Evolutionary conservation across 2,888 invertebrate genomes (phyloP).

Genomic region (Temnothorax rugatulus): DNA sequence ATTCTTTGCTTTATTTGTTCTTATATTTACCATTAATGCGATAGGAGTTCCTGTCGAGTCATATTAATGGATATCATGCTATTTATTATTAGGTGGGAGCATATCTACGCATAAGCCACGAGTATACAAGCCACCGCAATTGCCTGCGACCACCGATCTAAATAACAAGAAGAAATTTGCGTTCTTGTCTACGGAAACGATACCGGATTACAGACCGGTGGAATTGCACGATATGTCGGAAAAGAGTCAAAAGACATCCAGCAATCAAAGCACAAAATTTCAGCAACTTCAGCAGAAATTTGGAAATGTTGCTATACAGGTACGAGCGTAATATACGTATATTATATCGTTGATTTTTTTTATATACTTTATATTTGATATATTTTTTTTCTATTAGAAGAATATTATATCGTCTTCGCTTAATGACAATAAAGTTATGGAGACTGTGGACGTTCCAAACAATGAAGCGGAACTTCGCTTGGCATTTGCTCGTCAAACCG

Average conservation of each 20-base stretch:
- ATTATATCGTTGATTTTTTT: neutral
- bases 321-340: conserved; percentile 62
- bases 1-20: neutral
- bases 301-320: conserved; percentile 88
- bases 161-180: conserved; percentile 95
- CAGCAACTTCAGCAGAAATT: conserved; percentile 93
- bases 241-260: conserved; percentile 92
- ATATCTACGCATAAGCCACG: conserved; percentile 92
- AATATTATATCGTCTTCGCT: conserved; percentile 79
- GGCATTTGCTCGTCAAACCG: conserved; percentile 92
- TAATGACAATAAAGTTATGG: conserved; percentile 82
- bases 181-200: conserved; percentile 94
- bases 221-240: conserved; percentile 89
- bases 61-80: conserved; percentile 18
- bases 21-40: neutral
- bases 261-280: conserved; percentile 93
- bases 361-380: neutral
- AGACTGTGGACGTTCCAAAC: conserved; percentile 82
- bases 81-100: conserved; percentile 88
- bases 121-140: conserved; percentile 87
- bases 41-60: neutral
- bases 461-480: conserved; percentile 89
- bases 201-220: conserved; percentile 94
- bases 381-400: conserved; percentile 75
- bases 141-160: conserved; percentile 89